Evolutionary conservation across 2,797 vertebrate genomes (phyloP).

Genomic region (Lemur catta): DNA sequence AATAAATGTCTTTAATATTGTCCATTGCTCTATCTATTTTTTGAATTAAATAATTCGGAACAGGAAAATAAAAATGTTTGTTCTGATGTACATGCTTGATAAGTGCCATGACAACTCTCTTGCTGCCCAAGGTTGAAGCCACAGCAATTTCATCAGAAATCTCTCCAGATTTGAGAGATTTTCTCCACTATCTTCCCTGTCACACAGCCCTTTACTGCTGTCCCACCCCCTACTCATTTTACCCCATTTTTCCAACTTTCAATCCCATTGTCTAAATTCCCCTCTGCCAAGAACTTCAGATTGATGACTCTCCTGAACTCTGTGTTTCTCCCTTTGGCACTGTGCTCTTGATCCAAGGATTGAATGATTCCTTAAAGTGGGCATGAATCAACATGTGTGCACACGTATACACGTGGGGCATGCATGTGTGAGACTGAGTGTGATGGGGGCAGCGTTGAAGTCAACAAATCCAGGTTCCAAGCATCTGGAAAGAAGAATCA

Average conservation of each 20-base stretch:
- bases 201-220: accelerated
- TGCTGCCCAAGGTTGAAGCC: not conserved
- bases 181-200: not conserved
- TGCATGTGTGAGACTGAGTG: not conserved
- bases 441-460: no score
- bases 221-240: not conserved
- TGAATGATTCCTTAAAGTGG: not conserved
- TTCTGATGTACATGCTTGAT: not conserved
- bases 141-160: not conserved
- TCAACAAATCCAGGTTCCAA: not conserved
- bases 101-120: not conserved
- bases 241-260: not conserved
- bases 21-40: not conserved
- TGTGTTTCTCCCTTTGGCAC: not conserved
- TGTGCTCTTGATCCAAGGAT: not conserved
- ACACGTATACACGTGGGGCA: accelerated
- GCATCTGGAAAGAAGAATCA: not conserved
- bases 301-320: not conserved
- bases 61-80: not conserved
- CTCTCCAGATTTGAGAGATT: not conserved
- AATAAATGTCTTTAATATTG: not conserved
- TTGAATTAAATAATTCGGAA: conserved; percentile 15
- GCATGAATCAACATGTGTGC: not conserved
- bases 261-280: not conserved
- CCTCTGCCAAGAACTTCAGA: not conserved